Evolutionary conservation across 2,113 vertebrate species (phyloP).

Genomic region (Macrotis lagotis): DNA sequence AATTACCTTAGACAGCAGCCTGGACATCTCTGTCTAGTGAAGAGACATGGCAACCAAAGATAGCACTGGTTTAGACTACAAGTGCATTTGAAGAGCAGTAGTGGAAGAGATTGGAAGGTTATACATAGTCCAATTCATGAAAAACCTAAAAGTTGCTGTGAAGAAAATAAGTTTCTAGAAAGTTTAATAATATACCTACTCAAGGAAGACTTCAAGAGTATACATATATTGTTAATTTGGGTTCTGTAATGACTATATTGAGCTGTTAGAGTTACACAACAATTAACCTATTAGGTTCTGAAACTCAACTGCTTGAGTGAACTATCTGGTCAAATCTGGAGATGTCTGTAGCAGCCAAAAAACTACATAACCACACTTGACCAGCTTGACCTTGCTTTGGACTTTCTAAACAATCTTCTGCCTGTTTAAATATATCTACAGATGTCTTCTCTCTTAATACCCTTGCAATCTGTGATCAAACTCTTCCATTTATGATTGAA

Average conservation of each 20-base stretch:
- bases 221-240: neutral
- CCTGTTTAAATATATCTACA: neutral
- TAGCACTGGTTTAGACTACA: neutral
- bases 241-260: neutral
- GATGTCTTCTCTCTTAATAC: neutral
- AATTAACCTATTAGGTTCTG: neutral
- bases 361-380: neutral
- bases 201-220: neutral
- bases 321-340: neutral
- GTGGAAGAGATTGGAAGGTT: neutral
- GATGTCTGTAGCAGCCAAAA: neutral
- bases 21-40: neutral
- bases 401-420: neutral
- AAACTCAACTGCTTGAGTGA: neutral
- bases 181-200: neutral
- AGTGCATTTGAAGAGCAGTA: neutral
- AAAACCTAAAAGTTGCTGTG: neutral
- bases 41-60: neutral
- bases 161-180: neutral
- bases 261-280: neutral
- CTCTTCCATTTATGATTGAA: neutral
- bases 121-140: neutral
- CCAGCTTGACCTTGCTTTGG: neutral
- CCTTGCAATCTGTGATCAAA: neutral
- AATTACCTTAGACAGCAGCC: neutral